These are phyloP conservation scores for Acanthosepion lycidas DNA, from an alignment of 2,888 invertebrate species.

Conservation along the genomic window DNA sequence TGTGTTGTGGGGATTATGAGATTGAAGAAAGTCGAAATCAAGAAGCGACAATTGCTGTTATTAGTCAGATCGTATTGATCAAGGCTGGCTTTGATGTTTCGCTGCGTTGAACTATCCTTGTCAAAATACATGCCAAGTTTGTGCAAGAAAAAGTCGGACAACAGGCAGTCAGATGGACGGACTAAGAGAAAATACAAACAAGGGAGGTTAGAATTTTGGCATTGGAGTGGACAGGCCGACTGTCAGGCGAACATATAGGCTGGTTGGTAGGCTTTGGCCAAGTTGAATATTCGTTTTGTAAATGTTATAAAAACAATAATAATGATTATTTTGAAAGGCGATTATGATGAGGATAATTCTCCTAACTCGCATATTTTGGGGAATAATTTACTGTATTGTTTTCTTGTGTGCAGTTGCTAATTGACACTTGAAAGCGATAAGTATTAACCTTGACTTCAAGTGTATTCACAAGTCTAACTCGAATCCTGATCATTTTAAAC, in stretches of 20 bases:
- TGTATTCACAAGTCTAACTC: too few relatives aligned
- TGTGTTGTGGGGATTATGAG: background rate
- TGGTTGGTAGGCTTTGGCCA: background rate
- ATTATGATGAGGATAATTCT: background rate
- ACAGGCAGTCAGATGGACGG: background rate
- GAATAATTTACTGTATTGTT: too few relatives aligned
- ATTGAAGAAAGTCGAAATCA: background rate
- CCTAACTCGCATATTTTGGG: background rate
- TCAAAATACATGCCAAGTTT: conserved; percentile 33
- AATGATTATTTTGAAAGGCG: background rate
- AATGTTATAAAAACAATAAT: background rate
- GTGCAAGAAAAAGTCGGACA: background rate
- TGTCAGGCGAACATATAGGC: background rate
- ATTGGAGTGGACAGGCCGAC: background rate
- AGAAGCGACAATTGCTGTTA: conserved; percentile 22
- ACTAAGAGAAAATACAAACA: background rate
- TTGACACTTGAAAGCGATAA: too few relatives aligned
- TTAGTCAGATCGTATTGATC: background rate
- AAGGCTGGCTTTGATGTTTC: background rate
- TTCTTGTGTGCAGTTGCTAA: too few relatives aligned
- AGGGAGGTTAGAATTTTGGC: background rate
- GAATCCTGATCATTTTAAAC: too few relatives aligned
- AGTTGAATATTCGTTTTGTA: background rate
- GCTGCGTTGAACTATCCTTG: background rate
- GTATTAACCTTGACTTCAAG: too few relatives aligned